Conservation (phyloP, 2,888 invertebrate species). For the Trachelus tabidus region DNA sequence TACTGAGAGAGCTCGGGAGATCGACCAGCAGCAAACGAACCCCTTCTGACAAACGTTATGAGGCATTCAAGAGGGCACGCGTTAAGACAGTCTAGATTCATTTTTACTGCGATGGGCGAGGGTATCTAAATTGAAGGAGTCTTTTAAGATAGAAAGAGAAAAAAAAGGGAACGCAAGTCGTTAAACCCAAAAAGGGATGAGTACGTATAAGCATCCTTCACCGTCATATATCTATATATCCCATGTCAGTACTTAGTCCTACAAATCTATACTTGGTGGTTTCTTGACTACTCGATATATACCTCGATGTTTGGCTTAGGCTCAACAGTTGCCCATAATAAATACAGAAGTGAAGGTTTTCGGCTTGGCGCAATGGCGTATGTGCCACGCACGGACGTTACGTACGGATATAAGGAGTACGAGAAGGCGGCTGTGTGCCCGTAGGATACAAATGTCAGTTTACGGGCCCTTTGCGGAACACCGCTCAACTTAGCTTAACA, state of each 20-base stretch:
- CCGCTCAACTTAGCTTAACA: conserved; percentile 16
- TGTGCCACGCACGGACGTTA: neutral
- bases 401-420: neutral
- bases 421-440: neutral
- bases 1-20: conserved; percentile 41
- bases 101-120: neutral
- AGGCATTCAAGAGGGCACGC: neutral
- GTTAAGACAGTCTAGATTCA: too few species aligned
- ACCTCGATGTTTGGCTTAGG: conserved; percentile 18
- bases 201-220: too few species aligned
- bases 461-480: conserved; percentile 26
- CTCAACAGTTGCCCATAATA: conserved; percentile 38
- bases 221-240: too few species aligned
- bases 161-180: neutral
- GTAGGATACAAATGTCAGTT: conserved; percentile 3
- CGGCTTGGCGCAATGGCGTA: neutral
- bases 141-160: neutral
- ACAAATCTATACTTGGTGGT: too few species aligned
- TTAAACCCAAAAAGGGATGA: too few species aligned
- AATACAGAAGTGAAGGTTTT: conserved; percentile 32
- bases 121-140: conserved; percentile 20
- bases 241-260: too few species aligned
- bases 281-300: too few species aligned
- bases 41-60: conserved; percentile 24
- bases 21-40: conserved; percentile 32